Evolutionary conservation across 2,888 invertebrate genomes (phyloP).

Genomic region (Griposia aprilina): DNA sequence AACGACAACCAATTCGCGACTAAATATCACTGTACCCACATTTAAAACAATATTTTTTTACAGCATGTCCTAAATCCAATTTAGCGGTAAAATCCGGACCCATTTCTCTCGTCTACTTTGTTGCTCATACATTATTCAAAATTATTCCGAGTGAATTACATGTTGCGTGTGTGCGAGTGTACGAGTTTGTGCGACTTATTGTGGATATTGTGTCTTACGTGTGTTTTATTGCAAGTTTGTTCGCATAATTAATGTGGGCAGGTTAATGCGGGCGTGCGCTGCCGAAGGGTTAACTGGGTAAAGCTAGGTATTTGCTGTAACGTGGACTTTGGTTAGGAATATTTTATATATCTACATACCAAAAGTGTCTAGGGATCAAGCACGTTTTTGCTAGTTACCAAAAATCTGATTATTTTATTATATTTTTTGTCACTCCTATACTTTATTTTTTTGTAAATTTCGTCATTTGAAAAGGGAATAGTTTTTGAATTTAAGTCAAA

Average conservation of each 20-base stretch:
- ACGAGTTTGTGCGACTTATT: constrained; percentile 59
- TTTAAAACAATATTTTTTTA: constrained; percentile 71
- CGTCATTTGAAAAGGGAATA: too few relatives aligned
- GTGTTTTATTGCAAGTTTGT: constrained; percentile 65
- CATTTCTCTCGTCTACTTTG: constrained; percentile 69
- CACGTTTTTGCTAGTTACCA: too few relatives aligned
- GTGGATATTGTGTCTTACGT: constrained; percentile 54
- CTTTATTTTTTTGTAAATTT: too few relatives aligned
- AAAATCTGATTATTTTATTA: too few relatives aligned
- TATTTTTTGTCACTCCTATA: too few relatives aligned
- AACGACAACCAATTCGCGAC: constrained; percentile 36
- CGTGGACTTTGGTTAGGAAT: constrained; percentile 1
- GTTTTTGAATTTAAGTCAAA: too few relatives aligned
- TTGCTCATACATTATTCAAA: constrained; percentile 83
- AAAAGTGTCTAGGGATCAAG: too few relatives aligned
- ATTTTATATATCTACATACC: constrained; percentile 3
- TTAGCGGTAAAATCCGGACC: constrained; percentile 74
- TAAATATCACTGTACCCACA: constrained; percentile 62
- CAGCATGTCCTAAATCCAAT: constrained; percentile 76
- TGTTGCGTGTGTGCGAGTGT: constrained; percentile 71
- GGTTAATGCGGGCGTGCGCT: constrained; percentile 51
- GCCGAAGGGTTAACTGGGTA: constrained; percentile 54
- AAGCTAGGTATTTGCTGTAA: constrained; percentile 41
- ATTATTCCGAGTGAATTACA: constrained; percentile 76
- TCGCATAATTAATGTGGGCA: constrained; percentile 57